Evolutionary conservation across 2,113 vertebrate genomes (phyloP), one percentile per base, ranked within the genome.

Genomic region (Cephalopholis sonnerati): DNA sequence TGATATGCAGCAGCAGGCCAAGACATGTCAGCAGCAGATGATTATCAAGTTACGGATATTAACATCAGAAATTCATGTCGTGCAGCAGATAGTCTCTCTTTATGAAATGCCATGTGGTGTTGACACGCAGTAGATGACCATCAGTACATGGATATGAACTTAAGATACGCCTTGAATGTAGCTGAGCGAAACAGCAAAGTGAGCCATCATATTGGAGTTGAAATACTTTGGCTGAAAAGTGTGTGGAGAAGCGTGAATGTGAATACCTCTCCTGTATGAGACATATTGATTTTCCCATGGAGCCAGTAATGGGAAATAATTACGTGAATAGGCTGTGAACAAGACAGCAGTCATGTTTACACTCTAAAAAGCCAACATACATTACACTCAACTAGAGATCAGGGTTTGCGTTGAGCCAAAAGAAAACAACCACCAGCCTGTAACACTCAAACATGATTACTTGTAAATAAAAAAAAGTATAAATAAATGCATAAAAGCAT

Each of bases 11-110:
- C 46, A 74, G 63, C 54, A 68, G 67, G 25, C 54, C 46, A 62
- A 62, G 27, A 71, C 48, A 25, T 12, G 7, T 61, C 67, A 57
- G 71, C 36, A 68, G 55, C 63, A 82, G 86, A 86, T 90, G 48
- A 77, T 88, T 51, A 88, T 85, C 82, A 79, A 58, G 9, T 15
- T 36, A 24, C 24, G 66, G 81, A 72, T 79, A 86, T 88, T 79
- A 75, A 85, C 82, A 71, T 54, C 44, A 79, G 68, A 83, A 41
- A 62, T 71, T 27, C 58, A 39, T 25, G 59, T 55, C 69, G 50
- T n/a, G 22, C 13, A 66, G 71, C 63, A 62, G 24, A 75, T 57
- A 59, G 24, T 62, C 54, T 36, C 55, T 68, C 75, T 71, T 83
- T 53, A 79, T 71, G 81, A 77, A 90, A 77, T 36, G 29, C 12